phyloP scores from a whole-genome alignment of 2,797 vertebrate species.

The Pangasius sanitwongsei region DNA sequence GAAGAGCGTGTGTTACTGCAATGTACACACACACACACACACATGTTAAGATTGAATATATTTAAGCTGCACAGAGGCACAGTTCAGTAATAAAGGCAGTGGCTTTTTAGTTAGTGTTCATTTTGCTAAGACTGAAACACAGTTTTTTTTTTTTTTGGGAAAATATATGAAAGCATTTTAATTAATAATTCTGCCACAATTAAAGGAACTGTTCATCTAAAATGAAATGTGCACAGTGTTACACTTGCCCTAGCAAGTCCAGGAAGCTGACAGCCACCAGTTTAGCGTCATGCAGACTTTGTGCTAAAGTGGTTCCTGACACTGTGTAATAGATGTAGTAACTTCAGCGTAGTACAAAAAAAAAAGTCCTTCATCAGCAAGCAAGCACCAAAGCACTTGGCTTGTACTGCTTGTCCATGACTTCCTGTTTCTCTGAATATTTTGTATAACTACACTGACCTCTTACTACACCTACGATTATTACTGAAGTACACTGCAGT shows the following conservation, averaged over 20 bases:
- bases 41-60: slow-evolving; percentile 16
- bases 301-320: not conserved
- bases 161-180: not conserved
- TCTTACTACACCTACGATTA: not conserved
- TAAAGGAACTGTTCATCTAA: not conserved
- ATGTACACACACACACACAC: slow-evolving; percentile 25
- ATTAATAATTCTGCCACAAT: not conserved
- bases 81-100: slow-evolving; percentile 18
- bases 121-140: not conserved
- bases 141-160: no score
- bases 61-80: not conserved
- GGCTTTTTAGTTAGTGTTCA: not conserved
- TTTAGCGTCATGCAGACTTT: not conserved
- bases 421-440: not conserved
- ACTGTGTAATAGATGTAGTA: no score
- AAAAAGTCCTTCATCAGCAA: not conserved
- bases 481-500: not conserved
- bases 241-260: not conserved
- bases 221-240: not conserved
- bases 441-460: not conserved
- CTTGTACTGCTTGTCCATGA: not conserved
- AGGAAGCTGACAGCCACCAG: not conserved
- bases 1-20: slow-evolving; percentile 31
- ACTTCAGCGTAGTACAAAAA: not conserved
- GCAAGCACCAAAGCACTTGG: not conserved